Evolutionary conservation across 2,888 invertebrate species (phyloP).

Genomic region (Mimachlamys varia): DNA sequence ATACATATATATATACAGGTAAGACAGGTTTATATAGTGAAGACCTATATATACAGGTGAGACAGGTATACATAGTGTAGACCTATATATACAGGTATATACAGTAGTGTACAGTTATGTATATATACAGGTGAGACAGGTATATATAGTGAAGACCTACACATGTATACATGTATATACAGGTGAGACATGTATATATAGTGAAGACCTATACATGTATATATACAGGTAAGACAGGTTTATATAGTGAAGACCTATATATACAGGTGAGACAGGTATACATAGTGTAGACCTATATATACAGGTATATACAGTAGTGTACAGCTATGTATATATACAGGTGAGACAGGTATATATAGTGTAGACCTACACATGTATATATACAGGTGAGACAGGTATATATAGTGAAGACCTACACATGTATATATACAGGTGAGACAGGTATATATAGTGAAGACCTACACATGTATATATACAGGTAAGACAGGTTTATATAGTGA

Average conservation of each 20-base stretch:
- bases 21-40: too few species aligned
- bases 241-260: constrained; percentile 65
- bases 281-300: constrained; percentile 65
- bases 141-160: constrained; percentile 76
- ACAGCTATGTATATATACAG: background rate
- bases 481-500: too few species aligned
- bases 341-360: background rate
- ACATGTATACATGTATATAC: background rate
- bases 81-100: constrained; percentile 66
- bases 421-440: background rate
- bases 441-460: constrained; percentile 52
- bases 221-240: background rate
- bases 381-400: background rate
- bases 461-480: constrained; percentile 74
- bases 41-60: background rate
- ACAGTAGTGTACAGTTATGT: background rate
- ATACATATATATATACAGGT: constrained; percentile 61
- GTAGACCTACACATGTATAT: constrained; percentile 77
- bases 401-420: too few species aligned
- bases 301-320: background rate
- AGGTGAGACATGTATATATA: background rate
- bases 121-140: background rate
- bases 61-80: background rate
- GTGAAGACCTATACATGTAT: too few species aligned
- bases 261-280: background rate